A percentile compares a stretch with the other conserved stretches of the same genome.
phyloP scores from a whole-genome alignment of 2,888 invertebrate species.

The Chloroclysta siterata region DNA sequence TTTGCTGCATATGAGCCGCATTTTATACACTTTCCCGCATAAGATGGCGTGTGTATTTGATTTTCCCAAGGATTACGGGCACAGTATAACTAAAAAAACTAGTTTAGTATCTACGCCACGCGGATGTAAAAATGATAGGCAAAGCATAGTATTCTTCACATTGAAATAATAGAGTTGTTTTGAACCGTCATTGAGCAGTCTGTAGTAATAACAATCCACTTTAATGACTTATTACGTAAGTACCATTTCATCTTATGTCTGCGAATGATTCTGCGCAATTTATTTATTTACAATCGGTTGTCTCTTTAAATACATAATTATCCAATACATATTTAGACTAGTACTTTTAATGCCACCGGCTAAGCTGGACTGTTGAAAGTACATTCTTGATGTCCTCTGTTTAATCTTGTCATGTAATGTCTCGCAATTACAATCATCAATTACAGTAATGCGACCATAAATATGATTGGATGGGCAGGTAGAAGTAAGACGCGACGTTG shows the following conservation, averaged over 20 bases:
- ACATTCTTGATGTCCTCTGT: conserved; percentile 23
- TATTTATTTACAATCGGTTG: conserved; percentile 27
- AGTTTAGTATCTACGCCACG: conserved; percentile 6
- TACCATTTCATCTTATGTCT: conserved; percentile 61
- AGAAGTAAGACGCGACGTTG: conserved; percentile 50
- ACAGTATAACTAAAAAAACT: conserved; percentile 13
- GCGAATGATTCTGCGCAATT: conserved; percentile 66
- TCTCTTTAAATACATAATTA: conserved; percentile 15
- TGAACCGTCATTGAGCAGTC: conserved; percentile 37
- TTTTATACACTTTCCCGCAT: conserved; percentile 19
- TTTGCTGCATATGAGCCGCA: conserved; percentile 4
- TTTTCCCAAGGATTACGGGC: conserved; percentile 23
- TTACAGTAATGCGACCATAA: conserved; percentile 48
- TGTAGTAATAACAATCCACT: conserved; percentile 57
- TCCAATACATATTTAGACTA: conserved; percentile 5
- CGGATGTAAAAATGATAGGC: conserved; percentile 25
- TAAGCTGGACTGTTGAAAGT: conserved; percentile 4
- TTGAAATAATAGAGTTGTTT: conserved; percentile 33
- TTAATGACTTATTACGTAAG: conserved; percentile 72
- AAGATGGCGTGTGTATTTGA: conserved; percentile 7
- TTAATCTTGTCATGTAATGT: conserved; percentile 38
- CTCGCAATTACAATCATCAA: conserved; percentile 50
- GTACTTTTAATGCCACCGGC: conserved; percentile 17
- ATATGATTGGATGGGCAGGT: conserved; percentile 45
- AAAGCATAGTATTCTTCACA: conserved; percentile 11